Base-by-base conservation (phyloP, 1,140 invertebrate species). In the Magallana angulata region DNA sequence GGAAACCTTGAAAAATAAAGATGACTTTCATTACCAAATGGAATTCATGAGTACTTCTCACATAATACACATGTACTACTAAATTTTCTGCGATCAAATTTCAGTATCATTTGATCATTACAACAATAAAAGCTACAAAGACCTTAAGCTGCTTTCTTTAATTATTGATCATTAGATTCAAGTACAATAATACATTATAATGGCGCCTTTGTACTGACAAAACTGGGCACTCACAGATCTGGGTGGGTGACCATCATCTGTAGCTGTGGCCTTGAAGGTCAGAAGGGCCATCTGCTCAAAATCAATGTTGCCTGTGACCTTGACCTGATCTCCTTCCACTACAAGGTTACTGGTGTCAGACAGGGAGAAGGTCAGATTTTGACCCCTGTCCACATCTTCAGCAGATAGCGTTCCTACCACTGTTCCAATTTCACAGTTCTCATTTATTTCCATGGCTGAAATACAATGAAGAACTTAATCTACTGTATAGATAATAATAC, bases 281-380 rank as follows among this genome's bases (percentile, higher is more conserved):
- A 90, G 60, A 0, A 11, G 81, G 7, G 89, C 68, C 5, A 57
- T 71, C 9, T 85, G 62, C 80, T 92, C 91, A 84, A 89, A 92
- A 62, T 92, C 89, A 48, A 92, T 85, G 2, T 57, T 24, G 16
- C 90, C 91, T 85, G 76, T 89, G 24, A 92, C 90, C 24, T 90
- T 57, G 1, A 92, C 57, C 36, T 83, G 56, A 16, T 88, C 82
- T 1, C 87, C 89, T 18, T 64, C 68, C 11, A 90, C 84, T 58
- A 89, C 85, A 80, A 91, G 89, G 71, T 60, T 84, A 14, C 76
- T 11, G 81, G 80, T 87, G 58, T 84, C n/a, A 7, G 14, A 59
- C 18, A 92, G 48, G 24, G 85, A 90, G 71, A 88, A 92, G 48
- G 85, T 82, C 9, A 92, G 18, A 2, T 60, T 90, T 64, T 92